phyloP scores from a whole-genome alignment of 2,888 invertebrate genomes.

The Megalurothrips usitatus region DNA sequence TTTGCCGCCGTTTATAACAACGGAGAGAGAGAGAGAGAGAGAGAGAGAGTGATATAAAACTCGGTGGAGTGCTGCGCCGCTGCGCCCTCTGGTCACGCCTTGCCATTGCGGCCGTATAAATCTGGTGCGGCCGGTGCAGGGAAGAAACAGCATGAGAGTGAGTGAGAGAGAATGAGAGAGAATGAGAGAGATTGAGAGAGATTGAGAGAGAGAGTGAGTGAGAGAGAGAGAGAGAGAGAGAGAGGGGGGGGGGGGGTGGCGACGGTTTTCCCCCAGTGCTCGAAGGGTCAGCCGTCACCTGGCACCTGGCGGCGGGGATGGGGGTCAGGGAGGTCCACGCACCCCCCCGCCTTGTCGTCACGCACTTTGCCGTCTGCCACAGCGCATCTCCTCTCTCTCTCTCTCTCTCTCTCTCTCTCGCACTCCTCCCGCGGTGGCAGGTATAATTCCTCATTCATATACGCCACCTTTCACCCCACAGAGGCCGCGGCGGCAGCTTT shows the following conservation, averaged over 20 bases:
- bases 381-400: neutral
- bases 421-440: neutral
- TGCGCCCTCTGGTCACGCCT: too few species aligned
- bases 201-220: too few species aligned
- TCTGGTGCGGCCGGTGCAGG: neutral
- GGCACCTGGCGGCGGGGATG: too few species aligned
- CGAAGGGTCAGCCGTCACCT: too few species aligned
- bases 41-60: constrained; percentile 17
- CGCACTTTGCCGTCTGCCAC: neutral
- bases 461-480: neutral
- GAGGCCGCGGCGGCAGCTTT: neutral
- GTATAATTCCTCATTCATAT: neutral
- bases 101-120: neutral
- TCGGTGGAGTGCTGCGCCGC: neutral
- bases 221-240: too few species aligned
- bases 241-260: too few species aligned
- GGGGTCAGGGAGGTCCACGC: too few species aligned
- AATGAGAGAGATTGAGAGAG: too few species aligned
- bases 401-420: neutral
- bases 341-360: neutral
- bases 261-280: too few species aligned
- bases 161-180: too few species aligned
- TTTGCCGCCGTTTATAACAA: constrained; percentile 26
- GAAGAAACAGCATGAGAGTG: neutral
- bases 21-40: neutral